A percentile compares a stretch with the other conserved stretches of the same genome.
Conservation (phyloP, 2,113 vertebrate genomes). For the Paedocypris sp. region DNA sequence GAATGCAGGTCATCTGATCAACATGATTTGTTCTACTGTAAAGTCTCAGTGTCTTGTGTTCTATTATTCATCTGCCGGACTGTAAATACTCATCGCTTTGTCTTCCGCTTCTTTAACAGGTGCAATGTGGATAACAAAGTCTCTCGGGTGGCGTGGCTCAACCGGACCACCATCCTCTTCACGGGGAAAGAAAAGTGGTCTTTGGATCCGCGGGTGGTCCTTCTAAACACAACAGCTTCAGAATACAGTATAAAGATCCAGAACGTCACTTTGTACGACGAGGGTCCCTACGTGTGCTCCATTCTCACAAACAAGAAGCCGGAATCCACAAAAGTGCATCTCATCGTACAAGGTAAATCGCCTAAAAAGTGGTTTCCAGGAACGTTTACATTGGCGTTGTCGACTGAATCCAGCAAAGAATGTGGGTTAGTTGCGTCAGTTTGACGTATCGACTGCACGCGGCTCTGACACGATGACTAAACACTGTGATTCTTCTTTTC, state of each 20-base stretch:
- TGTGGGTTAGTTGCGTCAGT: too few relatives aligned
- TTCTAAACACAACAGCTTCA: slow-evolving; percentile 82
- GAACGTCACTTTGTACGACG: slow-evolving; percentile 82
- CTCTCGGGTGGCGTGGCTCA: slow-evolving; percentile 90
- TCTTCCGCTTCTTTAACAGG: slow-evolving; percentile 45
- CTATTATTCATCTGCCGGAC: neutral
- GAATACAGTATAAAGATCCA: slow-evolving; percentile 96
- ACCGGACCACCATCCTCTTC: slow-evolving; percentile 92
- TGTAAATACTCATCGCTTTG: neutral
- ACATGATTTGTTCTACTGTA: too few relatives aligned
- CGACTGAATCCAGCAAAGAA: too few relatives aligned
- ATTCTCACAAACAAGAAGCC: slow-evolving; percentile 94
- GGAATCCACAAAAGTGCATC: slow-evolving; percentile 84
- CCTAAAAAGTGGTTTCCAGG: neutral
- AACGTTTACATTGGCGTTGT: neutral
- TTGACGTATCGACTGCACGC: too few relatives aligned
- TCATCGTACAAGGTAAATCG: slow-evolving; percentile 85
- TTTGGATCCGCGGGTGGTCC: slow-evolving; percentile 85
- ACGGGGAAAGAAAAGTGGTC: slow-evolving; percentile 94
- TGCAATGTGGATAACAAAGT: slow-evolving; percentile 91
- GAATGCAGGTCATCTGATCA: too few relatives aligned
- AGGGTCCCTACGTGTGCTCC: slow-evolving; percentile 90
- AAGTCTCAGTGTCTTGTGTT: too few relatives aligned
- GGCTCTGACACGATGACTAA: too few relatives aligned
- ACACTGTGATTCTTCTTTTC: slow-evolving; percentile 66